Percentiles rank a stretch among this genome's conserved stretches.
These are phyloP conservation scores for Papilio glaucus DNA, from an alignment of 1,140 invertebrate genomes.

Conservation along the genomic window DNA sequence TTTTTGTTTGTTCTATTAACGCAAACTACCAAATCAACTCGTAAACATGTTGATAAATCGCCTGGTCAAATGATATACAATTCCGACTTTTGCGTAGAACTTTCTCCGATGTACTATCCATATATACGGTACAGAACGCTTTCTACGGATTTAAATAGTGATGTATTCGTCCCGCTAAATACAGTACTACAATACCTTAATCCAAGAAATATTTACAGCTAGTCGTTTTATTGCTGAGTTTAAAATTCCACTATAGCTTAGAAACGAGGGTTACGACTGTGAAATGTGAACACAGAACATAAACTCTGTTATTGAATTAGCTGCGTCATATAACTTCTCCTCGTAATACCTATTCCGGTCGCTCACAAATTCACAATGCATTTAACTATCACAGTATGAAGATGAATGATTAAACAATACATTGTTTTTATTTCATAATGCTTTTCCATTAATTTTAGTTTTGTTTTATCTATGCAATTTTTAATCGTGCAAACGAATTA, in stretches of 20 bases:
- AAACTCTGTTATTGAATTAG: conserved; percentile 19
- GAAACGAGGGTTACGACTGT: conserved; percentile 18
- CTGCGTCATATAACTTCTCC: conserved; percentile 2
- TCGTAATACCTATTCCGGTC: neutral
- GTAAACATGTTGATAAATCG: neutral
- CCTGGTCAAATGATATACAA: neutral
- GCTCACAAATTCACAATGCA: neutral
- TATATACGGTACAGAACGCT: too few relatives aligned
- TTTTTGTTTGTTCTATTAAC: neutral
- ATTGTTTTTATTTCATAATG: neutral
- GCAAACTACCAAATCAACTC: neutral
- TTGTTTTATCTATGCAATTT: too few relatives aligned
- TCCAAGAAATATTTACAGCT: neutral
- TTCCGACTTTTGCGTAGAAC: neutral
- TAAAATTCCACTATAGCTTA: conserved; percentile 11
- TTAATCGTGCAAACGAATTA: too few relatives aligned
- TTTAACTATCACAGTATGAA: neutral
- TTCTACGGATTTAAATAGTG: too few relatives aligned
- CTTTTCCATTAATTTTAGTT: too few relatives aligned
- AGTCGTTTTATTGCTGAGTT: neutral
- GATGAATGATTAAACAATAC: neutral
- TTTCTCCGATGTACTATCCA: neutral
- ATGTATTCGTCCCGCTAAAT: neutral
- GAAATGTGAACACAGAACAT: conserved; percentile 13
- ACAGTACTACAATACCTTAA: neutral